These are phyloP conservation scores for Clunio marinus DNA, from an alignment of 2,888 invertebrate genomes.

Conservation along the genomic window DNA sequence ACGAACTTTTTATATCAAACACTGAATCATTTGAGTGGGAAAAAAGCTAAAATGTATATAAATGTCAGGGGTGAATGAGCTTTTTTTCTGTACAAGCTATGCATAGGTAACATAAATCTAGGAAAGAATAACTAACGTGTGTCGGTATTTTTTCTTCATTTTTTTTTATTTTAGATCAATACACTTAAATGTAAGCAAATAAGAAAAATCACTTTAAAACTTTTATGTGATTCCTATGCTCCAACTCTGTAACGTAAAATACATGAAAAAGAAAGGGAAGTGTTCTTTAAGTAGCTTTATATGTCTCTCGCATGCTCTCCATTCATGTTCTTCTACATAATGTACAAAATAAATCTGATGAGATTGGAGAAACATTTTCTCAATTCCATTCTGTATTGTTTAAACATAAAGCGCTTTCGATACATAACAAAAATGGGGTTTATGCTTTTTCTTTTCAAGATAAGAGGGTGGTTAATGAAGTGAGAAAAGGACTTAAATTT, in stretches of 20 bases:
- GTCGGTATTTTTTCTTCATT: background rate
- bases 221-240: background rate
- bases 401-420: background rate
- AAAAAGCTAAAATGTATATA: conserved; percentile 16
- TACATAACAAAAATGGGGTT: background rate
- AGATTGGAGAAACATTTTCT: conserved; percentile 11
- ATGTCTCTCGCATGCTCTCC: conserved; percentile 30
- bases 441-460: background rate
- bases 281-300: conserved; percentile 35
- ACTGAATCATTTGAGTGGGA: conserved; percentile 37
- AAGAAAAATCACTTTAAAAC: background rate
- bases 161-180: background rate
- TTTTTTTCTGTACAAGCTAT: background rate
- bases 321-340: background rate
- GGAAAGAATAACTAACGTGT: background rate
- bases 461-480: background rate
- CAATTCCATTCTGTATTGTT: background rate
- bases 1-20: conserved; percentile 41
- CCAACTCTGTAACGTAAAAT: background rate
- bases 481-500: background rate
- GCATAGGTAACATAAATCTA: background rate
- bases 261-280: conserved; percentile 6
- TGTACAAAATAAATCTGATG: conserved; percentile 27
- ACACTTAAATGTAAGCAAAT: background rate
- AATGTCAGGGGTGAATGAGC: conserved; percentile 9